Evolutionary conservation across 2,113 vertebrate species (phyloP).

Genomic region (Pogona vitticeps): DNA sequence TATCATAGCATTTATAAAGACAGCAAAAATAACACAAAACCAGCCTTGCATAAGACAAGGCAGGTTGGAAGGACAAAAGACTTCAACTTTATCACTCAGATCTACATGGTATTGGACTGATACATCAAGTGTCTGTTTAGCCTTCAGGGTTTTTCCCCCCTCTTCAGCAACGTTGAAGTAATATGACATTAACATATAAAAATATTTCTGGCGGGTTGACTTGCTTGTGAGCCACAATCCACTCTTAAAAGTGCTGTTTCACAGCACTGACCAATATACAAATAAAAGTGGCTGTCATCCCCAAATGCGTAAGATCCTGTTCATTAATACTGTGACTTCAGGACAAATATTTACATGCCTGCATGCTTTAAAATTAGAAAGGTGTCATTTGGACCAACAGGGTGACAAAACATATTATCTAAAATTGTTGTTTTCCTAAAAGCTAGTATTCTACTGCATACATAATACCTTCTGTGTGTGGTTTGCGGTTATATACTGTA

Average conservation of each 20-base stretch:
- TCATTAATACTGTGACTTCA: conserved; percentile 99
- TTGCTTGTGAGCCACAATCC: conserved; percentile 79
- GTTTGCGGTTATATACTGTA: conserved; percentile 97
- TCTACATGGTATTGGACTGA: conserved; percentile 80
- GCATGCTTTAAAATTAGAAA: conserved; percentile 99
- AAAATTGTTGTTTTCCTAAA: conserved; percentile 85
- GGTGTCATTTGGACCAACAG: conserved; percentile 95
- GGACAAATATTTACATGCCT: conserved; percentile 99
- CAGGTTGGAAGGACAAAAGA: conserved; percentile 72
- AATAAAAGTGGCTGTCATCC: conserved; percentile 82
- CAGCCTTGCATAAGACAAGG: conserved; percentile 74
- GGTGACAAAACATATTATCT: conserved; percentile 95
- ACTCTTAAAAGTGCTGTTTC: conserved; percentile 74
- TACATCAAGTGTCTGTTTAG: conserved; percentile 82
- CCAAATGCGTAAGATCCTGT: conserved; percentile 93
- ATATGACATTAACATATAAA: conserved; percentile 87
- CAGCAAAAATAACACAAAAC: conserved; percentile 81
- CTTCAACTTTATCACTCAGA: conserved; percentile 79
- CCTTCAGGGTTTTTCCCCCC: conserved; percentile 66
- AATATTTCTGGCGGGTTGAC: conserved; percentile 84
- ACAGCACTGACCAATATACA: conserved; percentile 81
- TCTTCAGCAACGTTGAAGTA: conserved; percentile 78
- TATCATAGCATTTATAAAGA: conserved; percentile 82
- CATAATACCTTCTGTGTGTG: conserved; percentile 96
- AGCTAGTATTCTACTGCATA: conserved; percentile 99